Base-by-base conservation (phyloP, 2,113 vertebrate species). In the Cariama cristata region DNA sequence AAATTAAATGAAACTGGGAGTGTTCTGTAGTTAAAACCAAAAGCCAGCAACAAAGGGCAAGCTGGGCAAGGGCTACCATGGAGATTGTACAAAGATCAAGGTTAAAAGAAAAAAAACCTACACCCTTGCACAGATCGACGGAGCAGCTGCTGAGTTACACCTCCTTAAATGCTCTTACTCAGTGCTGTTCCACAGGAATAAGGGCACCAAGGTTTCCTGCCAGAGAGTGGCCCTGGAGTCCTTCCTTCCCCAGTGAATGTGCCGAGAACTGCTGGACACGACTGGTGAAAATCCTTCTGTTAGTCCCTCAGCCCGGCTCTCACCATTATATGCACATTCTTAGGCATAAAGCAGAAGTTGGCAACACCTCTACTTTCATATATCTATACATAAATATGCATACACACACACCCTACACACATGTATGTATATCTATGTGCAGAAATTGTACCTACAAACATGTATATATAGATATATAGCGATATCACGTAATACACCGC, bases 231-330 rank as follows among this genome's bases (percentile, higher is more conserved):
- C n/a, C 72, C 55, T 33, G 17, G 19, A 66, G 56, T 5, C 21
- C 62, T 47, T 60, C 33, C 33, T 69, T 52, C 30, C 17, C n/a
- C 8, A 24, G 2, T 1, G 32, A 79, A 44, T 8, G 3, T 3
- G 27, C 16, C 2, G 1, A 81, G 45, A 69, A 27, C 30, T 26
- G 26, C 52, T 42, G 24, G 64, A 47, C 0, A 0, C 0, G 1
- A 59, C 20, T 2, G 0, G 21, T 19, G 38, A 75, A 88, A 71
- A 90, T n/a, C 47, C 26, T 44, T n/a, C 38, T 47, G 44, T 44
- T 21, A 24, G 27, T 55, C 32, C 60, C 63, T 20, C 4, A 66
- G 50, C 28, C 38, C 1, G 0, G 20, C 14, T 87, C 49, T 52
- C 45, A 33, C 52, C 4, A 1, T 24, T 26, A 15, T 1, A 15